Conservation (phyloP, 2,797 vertebrate genomes). For the Spheniscus humboldti region DNA sequence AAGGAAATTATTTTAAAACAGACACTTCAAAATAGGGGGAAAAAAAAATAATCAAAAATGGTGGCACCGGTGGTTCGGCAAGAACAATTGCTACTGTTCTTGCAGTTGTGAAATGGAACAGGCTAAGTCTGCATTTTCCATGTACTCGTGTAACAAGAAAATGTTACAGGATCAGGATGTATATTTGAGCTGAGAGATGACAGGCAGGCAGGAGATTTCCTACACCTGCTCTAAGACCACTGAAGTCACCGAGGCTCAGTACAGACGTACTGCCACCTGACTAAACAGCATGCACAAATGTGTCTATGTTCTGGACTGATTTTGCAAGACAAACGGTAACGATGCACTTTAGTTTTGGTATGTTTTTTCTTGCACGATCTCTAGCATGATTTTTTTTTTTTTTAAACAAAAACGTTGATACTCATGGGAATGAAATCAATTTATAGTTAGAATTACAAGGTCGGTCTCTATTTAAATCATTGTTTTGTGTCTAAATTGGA, state of each 20-base stretch:
- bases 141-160: neutral
- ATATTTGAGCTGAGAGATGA: neutral
- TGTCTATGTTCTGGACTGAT: neutral
- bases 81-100: neutral
- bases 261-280: rapidly evolving
- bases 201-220: neutral
- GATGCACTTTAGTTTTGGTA: neutral
- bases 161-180: neutral
- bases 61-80: neutral
- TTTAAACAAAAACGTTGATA: neutral
- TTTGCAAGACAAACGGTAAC: neutral
- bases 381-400: neutral
- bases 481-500: neutral
- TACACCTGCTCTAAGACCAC: neutral
- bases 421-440: neutral
- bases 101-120: neutral
- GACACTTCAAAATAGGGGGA: neutral
- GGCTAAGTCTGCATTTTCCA: neutral
- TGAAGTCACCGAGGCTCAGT: neutral
- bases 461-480: neutral
- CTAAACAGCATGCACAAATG: neutral
- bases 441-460: neutral
- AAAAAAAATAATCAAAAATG: neutral
- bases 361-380: neutral
- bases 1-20: neutral